phyloP scores from a whole-genome alignment of 2,113 vertebrate genomes.

The Puffinus mauretanicus region DNA sequence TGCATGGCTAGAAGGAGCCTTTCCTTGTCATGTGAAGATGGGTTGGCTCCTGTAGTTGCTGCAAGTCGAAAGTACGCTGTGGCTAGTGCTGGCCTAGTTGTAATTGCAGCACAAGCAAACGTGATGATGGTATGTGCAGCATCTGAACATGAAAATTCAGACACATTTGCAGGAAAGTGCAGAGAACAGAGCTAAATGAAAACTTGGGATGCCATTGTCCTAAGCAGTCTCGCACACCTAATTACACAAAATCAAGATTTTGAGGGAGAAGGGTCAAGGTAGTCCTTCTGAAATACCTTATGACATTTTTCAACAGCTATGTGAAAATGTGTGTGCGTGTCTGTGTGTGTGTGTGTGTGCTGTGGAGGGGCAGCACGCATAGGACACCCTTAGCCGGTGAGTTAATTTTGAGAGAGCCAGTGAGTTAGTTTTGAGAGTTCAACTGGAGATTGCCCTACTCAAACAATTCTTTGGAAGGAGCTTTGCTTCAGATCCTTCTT shows the following conservation, averaged over 20 bases:
- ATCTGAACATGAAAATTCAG: background rate
- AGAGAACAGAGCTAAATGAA: background rate
- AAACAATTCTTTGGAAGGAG: background rate
- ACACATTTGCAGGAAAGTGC: background rate
- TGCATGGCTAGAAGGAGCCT: background rate
- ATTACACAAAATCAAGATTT: background rate
- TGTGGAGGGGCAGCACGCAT: background rate
- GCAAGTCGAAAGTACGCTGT: background rate
- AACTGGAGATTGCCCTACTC: background rate
- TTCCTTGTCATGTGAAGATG: background rate
- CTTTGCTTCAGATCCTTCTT: background rate
- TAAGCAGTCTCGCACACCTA: background rate
- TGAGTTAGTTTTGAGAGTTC: background rate
- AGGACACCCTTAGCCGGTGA: background rate
- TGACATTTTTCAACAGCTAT: background rate
- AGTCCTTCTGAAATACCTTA: background rate
- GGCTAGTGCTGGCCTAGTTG: background rate
- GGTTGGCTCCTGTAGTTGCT: background rate
- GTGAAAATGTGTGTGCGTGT: accelerated
- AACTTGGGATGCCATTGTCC: background rate
- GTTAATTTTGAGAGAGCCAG: background rate
- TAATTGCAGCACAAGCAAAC: accelerated
- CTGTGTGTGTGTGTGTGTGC: background rate
- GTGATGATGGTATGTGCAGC: background rate
- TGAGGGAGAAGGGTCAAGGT: background rate